Conservation (phyloP, 2,797 vertebrate genomes). For the Decapterus maruadsi region DNA sequence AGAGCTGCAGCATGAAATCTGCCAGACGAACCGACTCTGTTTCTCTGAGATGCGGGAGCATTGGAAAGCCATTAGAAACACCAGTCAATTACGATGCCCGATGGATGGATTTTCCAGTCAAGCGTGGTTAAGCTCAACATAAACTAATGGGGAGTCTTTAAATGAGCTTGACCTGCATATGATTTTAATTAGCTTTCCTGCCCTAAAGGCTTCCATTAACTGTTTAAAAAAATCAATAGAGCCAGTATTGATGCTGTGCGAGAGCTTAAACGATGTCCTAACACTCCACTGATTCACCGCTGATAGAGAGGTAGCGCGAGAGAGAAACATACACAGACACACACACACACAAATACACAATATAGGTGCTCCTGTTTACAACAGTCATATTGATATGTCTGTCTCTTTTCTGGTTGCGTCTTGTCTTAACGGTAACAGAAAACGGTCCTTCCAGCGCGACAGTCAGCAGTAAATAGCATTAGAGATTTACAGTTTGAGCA, state of each 20-base stretch:
- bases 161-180: conserved; percentile 88
- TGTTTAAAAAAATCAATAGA: conserved; percentile 85
- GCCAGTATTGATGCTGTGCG: conserved; percentile 77
- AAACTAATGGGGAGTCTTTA: conserved; percentile 87
- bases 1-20: conserved; percentile 63
- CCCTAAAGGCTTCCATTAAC: conserved; percentile 88
- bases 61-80: conserved; percentile 84
- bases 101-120: conserved; percentile 85
- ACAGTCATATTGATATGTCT: conserved; percentile 57
- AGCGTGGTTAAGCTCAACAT: conserved; percentile 84
- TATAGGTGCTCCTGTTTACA: conserved; percentile 62
- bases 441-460: conserved; percentile 31
- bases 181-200: conserved; percentile 88
- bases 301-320: conserved; percentile 66
- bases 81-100: conserved; percentile 83
- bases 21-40: conserved; percentile 70
- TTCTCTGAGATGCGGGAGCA: conserved; percentile 66
- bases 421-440: conserved; percentile 36
- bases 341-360: conserved; percentile 31
- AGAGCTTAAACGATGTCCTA: conserved; percentile 82
- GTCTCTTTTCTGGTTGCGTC: conserved; percentile 45
- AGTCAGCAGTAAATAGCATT: conserved; percentile 5
- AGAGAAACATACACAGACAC: conserved; percentile 22
- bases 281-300: conserved; percentile 74
- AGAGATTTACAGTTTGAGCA: conserved; percentile 18